These are phyloP conservation scores for Lucifuga dentata DNA, from an alignment of 2,113 vertebrate genomes.

Conservation along the genomic window DNA sequence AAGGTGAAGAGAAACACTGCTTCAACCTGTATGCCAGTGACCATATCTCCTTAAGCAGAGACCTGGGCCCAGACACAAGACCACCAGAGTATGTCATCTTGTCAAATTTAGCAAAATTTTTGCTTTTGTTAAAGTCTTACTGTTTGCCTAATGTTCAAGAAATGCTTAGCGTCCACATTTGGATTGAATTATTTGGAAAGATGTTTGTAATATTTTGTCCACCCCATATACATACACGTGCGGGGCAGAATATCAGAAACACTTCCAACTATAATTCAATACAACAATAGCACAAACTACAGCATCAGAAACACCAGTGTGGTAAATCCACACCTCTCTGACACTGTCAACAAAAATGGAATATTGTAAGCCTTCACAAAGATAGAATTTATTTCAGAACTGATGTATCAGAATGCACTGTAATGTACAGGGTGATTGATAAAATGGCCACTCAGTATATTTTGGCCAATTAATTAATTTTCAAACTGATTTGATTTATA, in stretches of 20 bases:
- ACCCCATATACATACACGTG: too few relatives aligned
- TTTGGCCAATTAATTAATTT: neutral
- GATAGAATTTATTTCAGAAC: too few relatives aligned
- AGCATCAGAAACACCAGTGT: too few relatives aligned
- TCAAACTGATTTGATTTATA: neutral
- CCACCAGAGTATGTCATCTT: conserved; percentile 93
- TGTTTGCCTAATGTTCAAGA: neutral
- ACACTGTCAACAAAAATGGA: too few relatives aligned
- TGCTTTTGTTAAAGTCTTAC: too few relatives aligned
- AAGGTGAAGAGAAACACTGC: conserved; percentile 94
- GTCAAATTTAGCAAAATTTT: too few relatives aligned
- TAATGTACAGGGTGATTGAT: neutral
- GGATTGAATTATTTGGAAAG: too few relatives aligned
- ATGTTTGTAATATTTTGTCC: too few relatives aligned
- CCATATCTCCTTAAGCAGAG: conserved; percentile 94
- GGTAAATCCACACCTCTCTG: too few relatives aligned
- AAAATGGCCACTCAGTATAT: neutral
- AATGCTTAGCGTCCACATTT: neutral
- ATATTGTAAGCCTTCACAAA: neutral
- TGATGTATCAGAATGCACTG: neutral
- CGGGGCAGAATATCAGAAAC: too few relatives aligned
- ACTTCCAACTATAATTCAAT: too few relatives aligned
- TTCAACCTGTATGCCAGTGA: conserved; percentile 98
- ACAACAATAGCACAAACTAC: too few relatives aligned
- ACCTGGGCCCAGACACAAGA: conserved; percentile 96